Evolutionary conservation across 2,113 vertebrate genomes (phyloP).

Genomic region (Centrocercus urophasianus): DNA sequence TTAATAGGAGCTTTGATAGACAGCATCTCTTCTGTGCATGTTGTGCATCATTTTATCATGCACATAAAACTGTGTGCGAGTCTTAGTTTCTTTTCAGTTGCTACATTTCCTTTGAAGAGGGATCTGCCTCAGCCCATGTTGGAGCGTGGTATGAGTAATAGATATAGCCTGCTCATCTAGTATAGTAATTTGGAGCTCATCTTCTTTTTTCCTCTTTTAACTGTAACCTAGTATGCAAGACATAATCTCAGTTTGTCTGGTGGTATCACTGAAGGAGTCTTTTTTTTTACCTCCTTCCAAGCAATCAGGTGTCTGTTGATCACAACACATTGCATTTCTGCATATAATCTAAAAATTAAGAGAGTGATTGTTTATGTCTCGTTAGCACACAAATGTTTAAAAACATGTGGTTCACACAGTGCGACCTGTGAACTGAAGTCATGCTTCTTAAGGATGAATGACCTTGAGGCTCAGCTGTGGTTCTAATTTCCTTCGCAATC

Average conservation of each 20-base stretch:
- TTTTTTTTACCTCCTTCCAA: rapidly evolving
- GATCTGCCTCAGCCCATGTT: rapidly evolving
- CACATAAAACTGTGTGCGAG: rapidly evolving
- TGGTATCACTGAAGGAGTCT: not conserved
- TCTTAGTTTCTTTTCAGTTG: not conserved
- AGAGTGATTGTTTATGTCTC: not conserved
- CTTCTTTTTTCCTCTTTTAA: not conserved
- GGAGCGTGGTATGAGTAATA: not conserved
- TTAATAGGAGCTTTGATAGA: not conserved
- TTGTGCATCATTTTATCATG: rapidly evolving
- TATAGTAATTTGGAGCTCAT: not conserved
- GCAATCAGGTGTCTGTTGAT: not conserved
- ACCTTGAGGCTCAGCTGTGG: not conserved
- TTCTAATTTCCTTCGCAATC: not conserved
- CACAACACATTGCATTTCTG: rapidly evolving
- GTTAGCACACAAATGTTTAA: not conserved
- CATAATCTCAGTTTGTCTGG: not conserved
- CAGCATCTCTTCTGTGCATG: rapidly evolving
- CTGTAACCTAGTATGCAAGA: not conserved
- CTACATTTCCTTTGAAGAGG: not conserved
- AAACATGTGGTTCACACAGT: not conserved
- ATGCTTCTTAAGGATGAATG: not conserved
- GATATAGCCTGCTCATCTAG: not conserved
- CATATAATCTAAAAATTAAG: not conserved
- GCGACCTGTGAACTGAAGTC: not conserved